A percentile compares a stretch with the other conserved stretches of the same genome.
Conservation (phyloP, 2,113 vertebrate genomes). For the Oophaga pumilio region DNA sequence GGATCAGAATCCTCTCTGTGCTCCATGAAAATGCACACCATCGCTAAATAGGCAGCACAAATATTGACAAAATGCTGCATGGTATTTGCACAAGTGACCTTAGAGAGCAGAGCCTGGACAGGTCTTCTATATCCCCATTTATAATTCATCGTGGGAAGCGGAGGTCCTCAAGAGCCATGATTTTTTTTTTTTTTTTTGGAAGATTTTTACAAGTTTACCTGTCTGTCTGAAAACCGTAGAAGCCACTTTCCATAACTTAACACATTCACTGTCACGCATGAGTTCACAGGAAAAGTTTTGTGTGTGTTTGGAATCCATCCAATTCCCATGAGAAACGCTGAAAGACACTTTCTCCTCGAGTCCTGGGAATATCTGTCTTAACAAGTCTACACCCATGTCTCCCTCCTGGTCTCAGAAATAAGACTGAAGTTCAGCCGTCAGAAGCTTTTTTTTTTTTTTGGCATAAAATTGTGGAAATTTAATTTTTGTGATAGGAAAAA, state of each 20-base stretch:
- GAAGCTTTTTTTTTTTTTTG: neutral
- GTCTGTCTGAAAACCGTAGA: conserved; percentile 10
- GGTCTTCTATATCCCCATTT: neutral
- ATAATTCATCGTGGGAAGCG: conserved; percentile 60
- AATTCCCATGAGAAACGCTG: conserved; percentile 19
- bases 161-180: conserved; percentile 28
- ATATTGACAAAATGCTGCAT: conserved; percentile 62
- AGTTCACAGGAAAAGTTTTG: conserved; percentile 7
- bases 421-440: neutral
- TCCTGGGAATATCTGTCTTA: conserved; percentile 22
- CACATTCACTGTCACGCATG: conserved; percentile 28
- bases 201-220: conserved; percentile 35
- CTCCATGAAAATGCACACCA: conserved; percentile 61
- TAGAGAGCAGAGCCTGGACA: conserved; percentile 44
- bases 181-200: conserved; percentile 45
- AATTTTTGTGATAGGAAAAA: neutral
- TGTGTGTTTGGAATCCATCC: conserved; percentile 22
- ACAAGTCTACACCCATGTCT: conserved; percentile 26
- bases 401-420: neutral
- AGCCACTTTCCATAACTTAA: conserved; percentile 5
- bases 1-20: conserved; percentile 61
- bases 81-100: conserved; percentile 62
- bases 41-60: conserved; percentile 69
- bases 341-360: conserved; percentile 27
- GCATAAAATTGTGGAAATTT: neutral